phyloP scores from a whole-genome alignment of 2,888 invertebrate species.

The Agrochola litura region DNA sequence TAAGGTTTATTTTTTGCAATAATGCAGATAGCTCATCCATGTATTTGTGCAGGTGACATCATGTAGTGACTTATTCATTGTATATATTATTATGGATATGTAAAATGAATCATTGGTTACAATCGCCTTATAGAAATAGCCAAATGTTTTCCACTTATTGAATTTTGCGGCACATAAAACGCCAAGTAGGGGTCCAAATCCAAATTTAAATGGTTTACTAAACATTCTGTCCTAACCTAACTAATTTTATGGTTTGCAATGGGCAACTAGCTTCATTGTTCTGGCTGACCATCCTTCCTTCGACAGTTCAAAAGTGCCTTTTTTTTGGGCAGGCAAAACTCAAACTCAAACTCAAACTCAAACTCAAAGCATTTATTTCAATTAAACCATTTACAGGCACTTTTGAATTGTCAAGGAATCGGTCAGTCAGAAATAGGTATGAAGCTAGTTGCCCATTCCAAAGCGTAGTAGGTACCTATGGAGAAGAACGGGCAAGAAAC shows the following conservation, averaged over 20 bases:
- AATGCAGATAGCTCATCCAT: slow-evolving; percentile 1
- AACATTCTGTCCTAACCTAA: too few species aligned
- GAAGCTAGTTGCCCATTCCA: too few species aligned
- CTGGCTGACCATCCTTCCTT: background rate
- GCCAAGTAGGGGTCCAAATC: background rate
- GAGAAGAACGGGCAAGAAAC: too few species aligned
- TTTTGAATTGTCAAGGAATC: too few species aligned
- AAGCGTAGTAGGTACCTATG: too few species aligned
- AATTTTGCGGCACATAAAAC: background rate
- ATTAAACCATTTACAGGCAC: too few species aligned
- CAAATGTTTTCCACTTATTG: background rate
- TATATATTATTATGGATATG: slow-evolving; percentile 12
- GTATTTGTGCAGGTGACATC: slow-evolving; percentile 45
- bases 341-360: too few species aligned
- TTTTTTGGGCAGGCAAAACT: too few species aligned
- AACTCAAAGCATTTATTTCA: too few species aligned
- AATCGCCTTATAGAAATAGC: background rate
- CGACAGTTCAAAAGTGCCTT: too few species aligned
- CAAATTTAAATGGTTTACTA: background rate
- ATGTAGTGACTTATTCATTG: slow-evolving; percentile 11
- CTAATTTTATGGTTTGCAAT: too few species aligned
- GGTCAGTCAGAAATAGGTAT: too few species aligned
- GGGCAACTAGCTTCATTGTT: background rate
- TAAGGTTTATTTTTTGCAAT: background rate
- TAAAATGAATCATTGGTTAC: slow-evolving; percentile 39